These are phyloP conservation scores for Sinocyclocheilus grahami DNA, from an alignment of 2,113 vertebrate genomes.

Conservation along the genomic window DNA sequence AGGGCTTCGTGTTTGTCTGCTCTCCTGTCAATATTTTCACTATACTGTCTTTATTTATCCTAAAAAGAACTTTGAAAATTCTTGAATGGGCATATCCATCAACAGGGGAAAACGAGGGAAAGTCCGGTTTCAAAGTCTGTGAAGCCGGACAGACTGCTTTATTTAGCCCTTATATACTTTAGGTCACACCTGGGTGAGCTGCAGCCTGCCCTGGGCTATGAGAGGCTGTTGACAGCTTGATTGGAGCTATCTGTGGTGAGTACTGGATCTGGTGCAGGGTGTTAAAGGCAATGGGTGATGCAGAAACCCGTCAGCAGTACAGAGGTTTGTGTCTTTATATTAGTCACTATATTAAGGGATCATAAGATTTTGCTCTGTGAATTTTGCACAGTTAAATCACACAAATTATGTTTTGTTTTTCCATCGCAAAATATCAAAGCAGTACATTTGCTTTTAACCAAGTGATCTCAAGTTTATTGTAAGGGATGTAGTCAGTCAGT, in stretches of 20 bases:
- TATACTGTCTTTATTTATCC: conserved; percentile 17
- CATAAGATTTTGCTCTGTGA: not conserved
- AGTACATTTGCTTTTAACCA: not conserved
- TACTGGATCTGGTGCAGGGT: conserved; percentile 27
- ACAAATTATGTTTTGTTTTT: not conserved
- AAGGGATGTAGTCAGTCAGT: not conserved
- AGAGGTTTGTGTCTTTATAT: not conserved
- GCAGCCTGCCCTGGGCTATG: conserved; percentile 47
- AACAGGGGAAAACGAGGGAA: conserved; percentile 53
- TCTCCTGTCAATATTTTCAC: conserved; percentile 13
- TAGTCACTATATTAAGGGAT: not conserved
- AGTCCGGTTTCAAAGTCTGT: conserved; percentile 34
- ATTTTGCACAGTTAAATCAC: too few species aligned
- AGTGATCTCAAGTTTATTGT: not conserved
- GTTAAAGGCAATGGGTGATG: conserved; percentile 40
- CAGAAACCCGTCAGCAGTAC: not conserved
- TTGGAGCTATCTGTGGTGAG: conserved; percentile 26
- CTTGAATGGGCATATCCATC: conserved; percentile 42
- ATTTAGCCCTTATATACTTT: conserved; percentile 34
- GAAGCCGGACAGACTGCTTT: conserved; percentile 40
- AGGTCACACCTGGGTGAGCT: conserved; percentile 59
- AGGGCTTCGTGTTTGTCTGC: not conserved
- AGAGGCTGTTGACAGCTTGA: conserved; percentile 62
- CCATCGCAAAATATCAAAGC: not conserved
- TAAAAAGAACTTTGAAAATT: conserved; percentile 26